phyloP scores from a whole-genome alignment of 2,797 vertebrate genomes.

The Pipistrellus pipistrellus region DNA sequence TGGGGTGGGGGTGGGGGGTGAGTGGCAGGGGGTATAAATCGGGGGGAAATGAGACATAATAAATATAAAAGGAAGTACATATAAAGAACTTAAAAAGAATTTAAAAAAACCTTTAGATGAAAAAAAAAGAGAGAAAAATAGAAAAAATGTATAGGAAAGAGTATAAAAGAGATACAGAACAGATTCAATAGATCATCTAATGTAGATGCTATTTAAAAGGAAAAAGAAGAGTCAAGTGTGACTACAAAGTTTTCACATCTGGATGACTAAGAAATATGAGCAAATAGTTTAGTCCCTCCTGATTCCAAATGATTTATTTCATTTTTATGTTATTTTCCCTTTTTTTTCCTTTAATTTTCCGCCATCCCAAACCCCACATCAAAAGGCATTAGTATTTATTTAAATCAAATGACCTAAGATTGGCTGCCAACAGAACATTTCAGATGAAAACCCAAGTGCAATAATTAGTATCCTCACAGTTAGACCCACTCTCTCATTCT shows the following conservation, averaged over 20 bases:
- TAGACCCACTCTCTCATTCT: background rate
- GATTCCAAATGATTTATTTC: background rate
- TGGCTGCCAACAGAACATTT: constrained; percentile 35
- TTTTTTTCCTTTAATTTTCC: background rate
- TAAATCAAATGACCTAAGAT: constrained; percentile 16
- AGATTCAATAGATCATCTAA: background rate
- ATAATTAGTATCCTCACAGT: background rate
- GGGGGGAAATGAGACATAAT: no score
- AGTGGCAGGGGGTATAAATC: no score
- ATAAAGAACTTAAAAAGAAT: no score
- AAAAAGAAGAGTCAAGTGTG: background rate
- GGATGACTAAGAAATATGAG: background rate
- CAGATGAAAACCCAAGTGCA: background rate
- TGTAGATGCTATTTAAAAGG: background rate
- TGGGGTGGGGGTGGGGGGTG: no score
- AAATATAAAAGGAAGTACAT: no score
- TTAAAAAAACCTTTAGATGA: no score
- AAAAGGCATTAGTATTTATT: constrained; percentile 20
- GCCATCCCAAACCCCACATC: background rate
- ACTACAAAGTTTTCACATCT: background rate
- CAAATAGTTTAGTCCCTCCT: background rate
- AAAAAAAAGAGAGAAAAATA: background rate
- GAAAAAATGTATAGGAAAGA: background rate
- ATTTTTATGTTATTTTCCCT: background rate
- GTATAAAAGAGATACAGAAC: background rate